Evolutionary conservation across 2,113 vertebrate genomes (phyloP), one percentile per base, ranked within the genome.

Genomic region (Sebastes fasciatus): DNA sequence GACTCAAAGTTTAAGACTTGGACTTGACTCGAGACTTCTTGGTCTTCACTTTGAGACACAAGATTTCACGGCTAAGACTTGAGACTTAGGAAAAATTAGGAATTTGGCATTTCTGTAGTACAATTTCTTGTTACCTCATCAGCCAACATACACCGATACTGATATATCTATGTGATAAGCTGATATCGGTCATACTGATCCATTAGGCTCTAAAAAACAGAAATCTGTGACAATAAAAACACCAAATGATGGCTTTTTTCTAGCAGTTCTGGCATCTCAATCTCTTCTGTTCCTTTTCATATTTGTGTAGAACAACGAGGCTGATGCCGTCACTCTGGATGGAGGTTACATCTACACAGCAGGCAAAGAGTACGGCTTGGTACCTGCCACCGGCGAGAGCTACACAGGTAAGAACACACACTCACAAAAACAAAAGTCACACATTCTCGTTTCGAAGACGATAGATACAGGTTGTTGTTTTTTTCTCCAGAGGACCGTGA

Each of bases 341-440:
- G 97, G 97, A 23, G 96, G 96, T 65, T 95, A 98, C 90, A 95
- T 98, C 94, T 99, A 97, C 88, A 95, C 63, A 1, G 97, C 98
- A 11, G 98, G 98, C 60, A 98, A 97, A 93, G 93, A 62, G 0
- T 96, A 97, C 0, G 96, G 96, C 58, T 90, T 99, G 69, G 94
- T 98, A 23, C 98, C 98, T 4, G 98, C 98, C 0, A 96, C 95
- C 0, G 98, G 95, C 49, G 98, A 99, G 91, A 95, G 90, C 92
- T 99, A 99, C 82, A 94, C 96, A 74, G 91, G 98, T 99, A 89
- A 89, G 45, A 80, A 16, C 34, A 68, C 8, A 48, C 2, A 54
- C 16, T 19, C 14, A 51, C 21, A 55, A 5, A 58, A 2, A n/a
- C 45, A 74, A 1, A 43, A 48, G 17, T 17, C 40, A n/a, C 43